Evolutionary conservation across 2,113 vertebrate genomes (phyloP), one percentile per base, ranked within the genome.

Genomic region (Rhipidura dahli): DNA sequence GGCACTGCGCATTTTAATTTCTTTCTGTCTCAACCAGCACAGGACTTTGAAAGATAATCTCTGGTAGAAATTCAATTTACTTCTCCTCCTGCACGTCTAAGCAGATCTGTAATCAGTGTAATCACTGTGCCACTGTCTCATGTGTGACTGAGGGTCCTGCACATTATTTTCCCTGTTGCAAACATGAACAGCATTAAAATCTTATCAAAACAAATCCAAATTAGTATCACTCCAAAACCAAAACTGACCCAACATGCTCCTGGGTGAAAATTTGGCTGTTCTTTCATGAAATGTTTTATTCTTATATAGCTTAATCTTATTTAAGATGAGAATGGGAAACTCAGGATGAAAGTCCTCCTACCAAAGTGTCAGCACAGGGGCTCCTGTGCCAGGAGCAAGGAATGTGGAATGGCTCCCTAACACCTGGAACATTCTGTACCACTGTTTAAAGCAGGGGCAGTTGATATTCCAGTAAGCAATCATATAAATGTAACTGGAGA

Each of bases 51-150:
- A 85, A 70, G 92, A 93, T 91, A 89, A 96, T 95, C 80, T 87
- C 84, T 79, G 64, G 31, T 49, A 84, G 73, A 86, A 96, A 93
- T 93, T 57, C 75, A 91, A 89, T 91, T 92, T 96, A 47, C 54
- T 81, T 65, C 87, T 85, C 56, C 63, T 73, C 39, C 61, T 85
- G 73, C 89, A 68, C 5, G 50, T 26, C 64, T 89, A 35, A 95
- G 83, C 63, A 91, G 88, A 81, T 75, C 66, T 89, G 81, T 51
- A 85, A 95, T 91, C 90, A 82, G 64, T 50, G 83, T 60, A 87
- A 96, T 91, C 71, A 71, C 89, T 69, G n/a, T 35, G 70, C 59
- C 73, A 14, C 76, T 65, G 72, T 16, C 87, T 89, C 28, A 1
- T 61, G 27, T 6, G 19, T 59, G 89, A 75, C 80, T 86, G 63